Evolutionary conservation across 2,888 invertebrate genomes (phyloP).

Genomic region (Melinopterus prodromus): DNA sequence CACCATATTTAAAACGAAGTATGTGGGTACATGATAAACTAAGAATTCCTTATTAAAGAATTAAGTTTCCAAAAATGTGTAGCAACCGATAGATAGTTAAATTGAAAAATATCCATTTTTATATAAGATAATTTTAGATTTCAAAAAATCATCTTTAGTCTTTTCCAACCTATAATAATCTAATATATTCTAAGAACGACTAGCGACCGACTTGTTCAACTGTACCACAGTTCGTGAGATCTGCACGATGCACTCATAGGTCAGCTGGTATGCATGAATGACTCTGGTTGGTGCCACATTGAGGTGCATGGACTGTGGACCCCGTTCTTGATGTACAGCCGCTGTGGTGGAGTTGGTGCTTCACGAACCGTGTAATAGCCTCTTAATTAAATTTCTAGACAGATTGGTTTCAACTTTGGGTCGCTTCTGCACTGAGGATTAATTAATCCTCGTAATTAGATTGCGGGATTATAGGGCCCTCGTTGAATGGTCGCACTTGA

Average conservation of each 20-base stretch:
- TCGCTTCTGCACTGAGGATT: neutral
- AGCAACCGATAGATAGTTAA: too few species aligned
- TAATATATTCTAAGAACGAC: too few species aligned
- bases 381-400: slow-evolving; percentile 4
- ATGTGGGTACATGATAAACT: too few species aligned
- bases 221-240: neutral
- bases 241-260: neutral
- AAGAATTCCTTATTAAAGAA: too few species aligned
- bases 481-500: neutral
- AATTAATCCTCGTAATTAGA: neutral
- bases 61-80: too few species aligned
- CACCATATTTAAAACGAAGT: too few species aligned
- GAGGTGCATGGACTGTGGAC: neutral
- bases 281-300: neutral
- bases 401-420: neutral
- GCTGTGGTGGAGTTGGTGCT: neutral
- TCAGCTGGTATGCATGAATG: neutral
- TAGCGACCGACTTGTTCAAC: neutral
- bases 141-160: too few species aligned
- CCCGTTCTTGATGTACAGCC: neutral
- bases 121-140: too few species aligned
- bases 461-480: neutral
- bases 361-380: neutral
- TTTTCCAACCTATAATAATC: too few species aligned
- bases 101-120: too few species aligned